These are phyloP conservation scores for Craseonycteris thonglongyai DNA, from an alignment of 2,113 vertebrate species.

Conservation along the genomic window DNA sequence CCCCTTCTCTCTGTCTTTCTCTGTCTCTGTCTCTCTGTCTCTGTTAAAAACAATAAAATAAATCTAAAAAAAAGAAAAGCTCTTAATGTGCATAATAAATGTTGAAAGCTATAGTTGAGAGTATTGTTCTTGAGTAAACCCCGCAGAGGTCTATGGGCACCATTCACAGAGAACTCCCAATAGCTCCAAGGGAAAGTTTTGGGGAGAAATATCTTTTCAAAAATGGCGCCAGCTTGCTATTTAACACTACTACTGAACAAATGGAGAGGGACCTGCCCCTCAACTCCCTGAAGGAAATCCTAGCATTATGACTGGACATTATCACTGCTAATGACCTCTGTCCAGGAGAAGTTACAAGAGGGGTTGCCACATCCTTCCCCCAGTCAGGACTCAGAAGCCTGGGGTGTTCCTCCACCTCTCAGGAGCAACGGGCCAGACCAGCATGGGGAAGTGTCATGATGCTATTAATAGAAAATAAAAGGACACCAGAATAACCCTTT, in stretches of 20 bases:
- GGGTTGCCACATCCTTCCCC: too few species aligned
- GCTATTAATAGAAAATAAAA: not conserved
- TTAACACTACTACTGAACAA: not conserved
- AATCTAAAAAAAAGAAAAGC: not conserved
- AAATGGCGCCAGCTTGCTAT: not conserved
- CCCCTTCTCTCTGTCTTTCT: too few species aligned
- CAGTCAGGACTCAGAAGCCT: not conserved
- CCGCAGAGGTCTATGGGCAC: not conserved
- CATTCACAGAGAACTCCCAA: not conserved
- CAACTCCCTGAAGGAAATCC: not conserved
- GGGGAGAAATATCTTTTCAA: not conserved
- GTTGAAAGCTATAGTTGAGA: not conserved
- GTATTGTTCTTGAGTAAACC: not conserved
- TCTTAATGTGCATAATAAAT: not conserved
- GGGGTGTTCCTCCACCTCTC: not conserved
- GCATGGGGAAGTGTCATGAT: too few species aligned
- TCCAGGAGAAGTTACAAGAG: not conserved
- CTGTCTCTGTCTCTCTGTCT: too few species aligned
- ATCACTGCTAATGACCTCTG: not conserved
- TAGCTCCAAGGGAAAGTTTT: not conserved
- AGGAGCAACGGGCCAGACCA: not conserved
- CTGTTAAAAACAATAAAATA: too few species aligned
- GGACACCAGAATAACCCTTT: not conserved
- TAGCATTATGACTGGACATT: not conserved
- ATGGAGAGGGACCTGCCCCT: not conserved